phyloP scores from a whole-genome alignment of 1,140 invertebrate genomes.

The Bombus sylvicola region DNA sequence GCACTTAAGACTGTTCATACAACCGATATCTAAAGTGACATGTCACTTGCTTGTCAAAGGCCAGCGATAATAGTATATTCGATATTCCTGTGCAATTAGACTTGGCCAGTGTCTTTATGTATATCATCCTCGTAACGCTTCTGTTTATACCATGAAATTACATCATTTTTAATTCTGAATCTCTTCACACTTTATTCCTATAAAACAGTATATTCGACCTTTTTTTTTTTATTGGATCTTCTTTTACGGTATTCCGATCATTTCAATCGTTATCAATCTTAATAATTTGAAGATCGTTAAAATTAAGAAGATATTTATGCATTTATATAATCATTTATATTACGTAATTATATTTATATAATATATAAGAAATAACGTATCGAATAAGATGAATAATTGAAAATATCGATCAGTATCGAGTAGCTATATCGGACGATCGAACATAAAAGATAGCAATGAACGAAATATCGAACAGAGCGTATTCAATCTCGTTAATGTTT shows the following conservation, averaged over 20 bases:
- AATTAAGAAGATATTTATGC: neutral
- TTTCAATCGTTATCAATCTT: neutral
- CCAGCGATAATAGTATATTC: conserved; percentile 47
- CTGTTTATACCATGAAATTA: conserved; percentile 4
- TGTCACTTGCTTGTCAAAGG: conserved; percentile 54
- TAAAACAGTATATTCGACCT: too few relatives aligned
- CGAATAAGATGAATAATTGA: neutral
- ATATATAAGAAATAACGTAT: too few relatives aligned
- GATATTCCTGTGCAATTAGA: conserved; percentile 44
- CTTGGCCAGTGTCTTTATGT: conserved; percentile 19
- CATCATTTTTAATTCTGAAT: neutral
- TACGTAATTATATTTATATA: neutral
- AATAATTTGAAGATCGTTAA: neutral
- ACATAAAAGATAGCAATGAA: neutral
- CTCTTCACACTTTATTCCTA: neutral
- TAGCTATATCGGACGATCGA: neutral
- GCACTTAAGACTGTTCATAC: conserved; percentile 53
- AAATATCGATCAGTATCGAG: neutral
- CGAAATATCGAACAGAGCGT: neutral
- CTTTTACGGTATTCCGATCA: too few relatives aligned
- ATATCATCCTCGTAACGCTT: neutral
- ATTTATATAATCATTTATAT: too few relatives aligned
- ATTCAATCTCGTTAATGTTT: neutral
- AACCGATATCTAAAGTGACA: conserved; percentile 38
- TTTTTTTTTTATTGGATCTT: too few relatives aligned